phyloP scores from a whole-genome alignment of 2,888 invertebrate genomes.

The Yponomeuta evonymella region DNA sequence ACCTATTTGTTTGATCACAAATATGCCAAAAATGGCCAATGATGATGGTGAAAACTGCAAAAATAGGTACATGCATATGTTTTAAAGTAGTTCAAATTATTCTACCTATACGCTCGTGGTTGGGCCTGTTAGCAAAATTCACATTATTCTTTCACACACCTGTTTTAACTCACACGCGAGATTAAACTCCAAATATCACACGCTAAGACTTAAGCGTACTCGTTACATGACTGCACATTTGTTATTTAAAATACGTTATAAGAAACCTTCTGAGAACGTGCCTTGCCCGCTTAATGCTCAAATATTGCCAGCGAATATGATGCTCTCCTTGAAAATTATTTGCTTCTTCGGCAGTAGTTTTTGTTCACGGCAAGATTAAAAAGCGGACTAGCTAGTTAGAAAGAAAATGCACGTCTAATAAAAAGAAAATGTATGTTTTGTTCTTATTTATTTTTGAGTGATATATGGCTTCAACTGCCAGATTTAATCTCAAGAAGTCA shows the following conservation, averaged over 20 bases:
- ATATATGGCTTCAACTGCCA: background rate
- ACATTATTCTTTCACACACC: background rate
- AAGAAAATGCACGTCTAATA: background rate
- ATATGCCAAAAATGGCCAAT: too few relatives aligned
- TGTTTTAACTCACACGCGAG: background rate
- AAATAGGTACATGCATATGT: too few relatives aligned
- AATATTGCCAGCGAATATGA: background rate
- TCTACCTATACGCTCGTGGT: too few relatives aligned
- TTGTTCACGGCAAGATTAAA: background rate
- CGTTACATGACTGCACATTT: background rate
- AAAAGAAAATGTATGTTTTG: background rate
- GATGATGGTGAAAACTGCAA: too few relatives aligned
- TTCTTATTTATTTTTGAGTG: background rate
- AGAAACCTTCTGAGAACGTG: background rate
- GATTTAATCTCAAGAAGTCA: too few relatives aligned
- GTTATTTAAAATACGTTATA: constrained; percentile 2
- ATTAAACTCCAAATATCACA: background rate
- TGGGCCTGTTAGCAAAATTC: background rate
- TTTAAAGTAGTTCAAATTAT: too few relatives aligned
- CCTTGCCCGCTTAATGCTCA: background rate
- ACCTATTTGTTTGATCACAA: too few relatives aligned
- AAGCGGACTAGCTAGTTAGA: background rate
- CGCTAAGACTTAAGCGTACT: background rate
- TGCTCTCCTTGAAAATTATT: background rate
- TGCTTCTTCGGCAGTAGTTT: background rate